Conservation (phyloP, 2,888 invertebrate genomes). For the Teleogryllus oceanicus region DNA sequence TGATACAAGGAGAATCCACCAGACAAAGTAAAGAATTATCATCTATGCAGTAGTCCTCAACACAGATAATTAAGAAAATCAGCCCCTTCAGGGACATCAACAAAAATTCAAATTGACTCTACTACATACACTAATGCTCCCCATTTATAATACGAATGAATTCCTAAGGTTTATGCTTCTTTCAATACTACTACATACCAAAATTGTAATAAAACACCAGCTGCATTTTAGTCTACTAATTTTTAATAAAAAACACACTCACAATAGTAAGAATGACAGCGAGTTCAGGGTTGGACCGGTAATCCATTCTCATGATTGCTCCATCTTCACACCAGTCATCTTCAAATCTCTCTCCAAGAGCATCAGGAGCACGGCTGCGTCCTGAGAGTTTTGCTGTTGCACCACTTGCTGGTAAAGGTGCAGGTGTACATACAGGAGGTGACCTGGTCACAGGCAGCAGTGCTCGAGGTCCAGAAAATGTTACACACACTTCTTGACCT, state of each 20-base stretch:
- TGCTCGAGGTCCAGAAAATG: slow-evolving; percentile 36
- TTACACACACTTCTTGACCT: slow-evolving; percentile 36
- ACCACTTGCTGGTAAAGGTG: slow-evolving; percentile 19
- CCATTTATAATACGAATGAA: no score
- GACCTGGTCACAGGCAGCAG: slow-evolving; percentile 32
- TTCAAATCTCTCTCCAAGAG: slow-evolving; percentile 28
- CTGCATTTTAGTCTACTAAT: no score
- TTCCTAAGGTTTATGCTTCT: no score
- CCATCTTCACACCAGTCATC: slow-evolving; percentile 37
- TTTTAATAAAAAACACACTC: slow-evolving; percentile 18
- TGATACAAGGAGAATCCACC: no score
- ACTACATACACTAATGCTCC: no score
- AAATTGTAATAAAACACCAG: no score
- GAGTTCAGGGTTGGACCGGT: slow-evolving; percentile 32
- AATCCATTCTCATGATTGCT: slow-evolving; percentile 34
- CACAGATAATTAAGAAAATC: no score
- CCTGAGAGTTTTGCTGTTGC: slow-evolving; percentile 24
- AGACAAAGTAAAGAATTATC: no score
- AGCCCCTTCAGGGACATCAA: no score
- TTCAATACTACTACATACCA: no score
- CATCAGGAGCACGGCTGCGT: slow-evolving; percentile 27
- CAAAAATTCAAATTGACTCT: no score
- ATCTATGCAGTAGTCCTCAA: no score
- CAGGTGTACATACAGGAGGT: slow-evolving; percentile 33
- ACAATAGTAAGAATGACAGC: slow-evolving; percentile 35